Base-by-base conservation (phyloP, 2,888 invertebrate species). In the Drosophila anceps region DNA sequence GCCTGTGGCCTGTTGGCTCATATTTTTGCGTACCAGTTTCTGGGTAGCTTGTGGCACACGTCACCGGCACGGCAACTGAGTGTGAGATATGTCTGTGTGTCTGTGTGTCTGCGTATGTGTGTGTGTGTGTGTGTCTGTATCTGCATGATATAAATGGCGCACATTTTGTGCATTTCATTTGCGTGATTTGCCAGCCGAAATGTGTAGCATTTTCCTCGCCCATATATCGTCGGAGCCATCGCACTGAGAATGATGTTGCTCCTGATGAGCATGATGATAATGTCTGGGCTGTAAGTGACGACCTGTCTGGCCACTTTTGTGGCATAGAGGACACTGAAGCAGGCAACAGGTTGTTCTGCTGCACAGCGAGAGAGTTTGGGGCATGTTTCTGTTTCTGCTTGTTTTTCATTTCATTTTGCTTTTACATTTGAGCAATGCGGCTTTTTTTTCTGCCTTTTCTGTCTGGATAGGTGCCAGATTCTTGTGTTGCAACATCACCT, bases 81-180 rank as follows among this genome's bases (percentile, higher is more conserved):
- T 2, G 18, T 15, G 24, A 37, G 53, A 29, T 29, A 39, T 27
- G 33, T 33, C 15, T 58, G 9, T 44, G 13, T 18, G 18, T 33
- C 13, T 20, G 12, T 20, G 15, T 35, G 2, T 35, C 24, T 60
- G 10, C 12, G 18, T 50, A n/a, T n/a, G 12, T 20, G 15, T 35
- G 2, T 35, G 35, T 60, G 10, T 15, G 18, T 50, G 20, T 39
- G 37, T 27, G 18, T 18, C 15, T 54, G 39, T 66, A 51, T 64
- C 72, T 71, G 79, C 79, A 80, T 81, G 76, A 76, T 88, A 85
- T 84, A 88, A 88, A 88, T 88, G 87, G 86, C 75, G 79, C 88
- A 86, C 82, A 87, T 87, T 87, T 88, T 84, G 89, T 84, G 89
- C 84, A 89, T 87, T 88, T 87, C 87, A 87, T 88, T 84, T 88